phyloP scores from a whole-genome alignment of 2,113 vertebrate species.

The Microcebus griseorufus region DNA sequence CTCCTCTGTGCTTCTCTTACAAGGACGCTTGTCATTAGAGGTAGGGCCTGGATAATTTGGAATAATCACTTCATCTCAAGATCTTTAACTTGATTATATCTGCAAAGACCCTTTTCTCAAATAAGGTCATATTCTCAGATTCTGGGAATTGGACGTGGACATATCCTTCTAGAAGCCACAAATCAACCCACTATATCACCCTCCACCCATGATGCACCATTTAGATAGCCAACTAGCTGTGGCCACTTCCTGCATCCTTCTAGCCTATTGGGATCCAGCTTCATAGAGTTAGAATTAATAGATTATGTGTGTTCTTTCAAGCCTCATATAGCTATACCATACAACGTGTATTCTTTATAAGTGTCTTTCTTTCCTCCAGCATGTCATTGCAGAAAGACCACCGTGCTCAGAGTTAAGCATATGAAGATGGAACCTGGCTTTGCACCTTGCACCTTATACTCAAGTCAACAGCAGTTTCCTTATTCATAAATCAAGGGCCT shows the following conservation, averaged over 20 bases:
- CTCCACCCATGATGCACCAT: neutral
- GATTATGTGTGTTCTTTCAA: neutral
- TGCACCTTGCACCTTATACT: neutral
- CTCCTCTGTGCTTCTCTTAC: neutral
- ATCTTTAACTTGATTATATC: neutral
- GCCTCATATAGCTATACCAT: neutral
- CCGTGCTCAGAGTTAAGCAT: neutral
- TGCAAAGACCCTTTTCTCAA: neutral
- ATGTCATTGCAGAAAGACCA: neutral
- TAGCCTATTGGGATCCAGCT: neutral
- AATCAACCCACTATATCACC: neutral
- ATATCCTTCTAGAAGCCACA: neutral
- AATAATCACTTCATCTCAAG: neutral
- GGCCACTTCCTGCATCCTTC: neutral
- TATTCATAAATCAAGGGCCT: neutral
- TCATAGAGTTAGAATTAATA: neutral
- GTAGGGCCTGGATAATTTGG: neutral
- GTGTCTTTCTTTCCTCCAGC: neutral
- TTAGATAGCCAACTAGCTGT: neutral
- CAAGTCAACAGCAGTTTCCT: neutral
- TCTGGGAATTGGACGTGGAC: neutral
- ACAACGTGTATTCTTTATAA: neutral
- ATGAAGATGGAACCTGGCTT: neutral
- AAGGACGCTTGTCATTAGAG: neutral
- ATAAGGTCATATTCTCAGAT: neutral